Conservation (phyloP, 1,140 invertebrate genomes). For the Macrotrachela quadricornifera region DNA sequence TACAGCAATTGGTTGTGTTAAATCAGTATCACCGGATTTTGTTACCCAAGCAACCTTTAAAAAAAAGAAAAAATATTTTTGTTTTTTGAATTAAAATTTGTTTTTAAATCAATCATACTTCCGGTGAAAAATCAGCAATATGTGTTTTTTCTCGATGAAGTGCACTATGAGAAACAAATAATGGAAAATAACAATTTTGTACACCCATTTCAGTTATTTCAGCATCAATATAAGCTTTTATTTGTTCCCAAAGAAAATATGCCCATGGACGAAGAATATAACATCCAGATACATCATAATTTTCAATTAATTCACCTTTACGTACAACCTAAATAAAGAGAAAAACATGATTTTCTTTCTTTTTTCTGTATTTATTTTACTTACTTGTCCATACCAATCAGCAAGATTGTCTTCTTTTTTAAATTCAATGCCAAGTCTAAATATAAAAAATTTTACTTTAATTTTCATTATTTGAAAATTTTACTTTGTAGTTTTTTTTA, state of each 20-base stretch:
- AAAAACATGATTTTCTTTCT: no score
- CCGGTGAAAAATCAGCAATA: slow-evolving; percentile 91
- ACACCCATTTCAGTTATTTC: slow-evolving; percentile 81
- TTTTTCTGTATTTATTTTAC: no score
- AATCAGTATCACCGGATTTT: slow-evolving; percentile 69
- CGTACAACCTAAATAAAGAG: no score
- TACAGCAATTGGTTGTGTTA: slow-evolving; percentile 93
- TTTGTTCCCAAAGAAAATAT: slow-evolving; percentile 80
- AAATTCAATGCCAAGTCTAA: slow-evolving; percentile 65
- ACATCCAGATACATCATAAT: slow-evolving; percentile 96
- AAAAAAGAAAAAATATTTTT: background rate
- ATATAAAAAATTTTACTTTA: background rate
- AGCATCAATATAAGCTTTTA: slow-evolving; percentile 64
- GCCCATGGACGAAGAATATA: slow-evolving; percentile 93
- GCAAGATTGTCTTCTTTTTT: slow-evolving; percentile 75
- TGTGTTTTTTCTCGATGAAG: slow-evolving; percentile 87
- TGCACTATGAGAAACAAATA: slow-evolving; percentile 72
- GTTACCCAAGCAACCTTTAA: slow-evolving; percentile 83
- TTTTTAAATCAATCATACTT: slow-evolving; percentile 40
- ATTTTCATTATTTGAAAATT: background rate
- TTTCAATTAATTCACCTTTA: slow-evolving; percentile 94
- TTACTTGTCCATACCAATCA: slow-evolving; percentile 87
- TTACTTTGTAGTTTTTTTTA: slow-evolving; percentile 17
- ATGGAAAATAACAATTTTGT: slow-evolving; percentile 91
- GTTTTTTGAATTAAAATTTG: no score